These are phyloP conservation scores for Drosophila fuyamai DNA, from an alignment of 1,140 invertebrate species.

Conservation along the genomic window DNA sequence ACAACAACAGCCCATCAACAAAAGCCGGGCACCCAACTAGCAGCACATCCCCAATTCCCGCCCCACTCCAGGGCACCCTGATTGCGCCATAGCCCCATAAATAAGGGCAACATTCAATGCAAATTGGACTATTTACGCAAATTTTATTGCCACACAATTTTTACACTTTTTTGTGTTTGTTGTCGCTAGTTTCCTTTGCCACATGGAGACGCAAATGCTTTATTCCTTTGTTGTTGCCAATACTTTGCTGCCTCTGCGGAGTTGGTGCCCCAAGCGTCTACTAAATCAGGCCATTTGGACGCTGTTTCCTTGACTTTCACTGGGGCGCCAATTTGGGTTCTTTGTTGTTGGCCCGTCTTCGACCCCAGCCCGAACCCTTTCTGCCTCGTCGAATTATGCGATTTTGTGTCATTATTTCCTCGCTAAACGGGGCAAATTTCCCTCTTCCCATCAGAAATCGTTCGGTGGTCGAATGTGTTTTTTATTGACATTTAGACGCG, in stretches of 20 bases:
- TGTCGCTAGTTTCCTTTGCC: slow-evolving; percentile 47
- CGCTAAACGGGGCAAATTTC: slow-evolving; percentile 69
- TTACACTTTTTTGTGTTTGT: slow-evolving; percentile 73
- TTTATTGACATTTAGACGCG: slow-evolving; percentile 80
- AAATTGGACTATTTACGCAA: slow-evolving; percentile 83
- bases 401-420: slow-evolving; percentile 81
- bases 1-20: slow-evolving; percentile 25
- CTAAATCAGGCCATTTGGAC: slow-evolving; percentile 78
- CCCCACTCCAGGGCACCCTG: slow-evolving; percentile 26
- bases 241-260: slow-evolving; percentile 28
- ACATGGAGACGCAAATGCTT: slow-evolving; percentile 46
- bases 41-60: slow-evolving; percentile 23
- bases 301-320: slow-evolving; percentile 50
- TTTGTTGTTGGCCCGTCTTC: slow-evolving; percentile 25
- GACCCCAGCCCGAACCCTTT: slow-evolving; percentile 44
- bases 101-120: slow-evolving; percentile 79
- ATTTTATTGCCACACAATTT: slow-evolving; percentile 80
- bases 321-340: slow-evolving; percentile 31
- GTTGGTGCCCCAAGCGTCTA: slow-evolving; percentile 60
- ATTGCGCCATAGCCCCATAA: slow-evolving; percentile 66
- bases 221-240: slow-evolving; percentile 55
- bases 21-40: slow-evolving; percentile 9
- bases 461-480: slow-evolving; percentile 64
- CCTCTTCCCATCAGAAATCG: slow-evolving; percentile 27
- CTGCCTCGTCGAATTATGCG: slow-evolving; percentile 67